Percentiles rank a stretch among this genome's conserved stretches.
These are phyloP conservation scores for Rhopalosiphum maidis DNA, from an alignment of 1,140 invertebrate genomes.

Conservation along the genomic window DNA sequence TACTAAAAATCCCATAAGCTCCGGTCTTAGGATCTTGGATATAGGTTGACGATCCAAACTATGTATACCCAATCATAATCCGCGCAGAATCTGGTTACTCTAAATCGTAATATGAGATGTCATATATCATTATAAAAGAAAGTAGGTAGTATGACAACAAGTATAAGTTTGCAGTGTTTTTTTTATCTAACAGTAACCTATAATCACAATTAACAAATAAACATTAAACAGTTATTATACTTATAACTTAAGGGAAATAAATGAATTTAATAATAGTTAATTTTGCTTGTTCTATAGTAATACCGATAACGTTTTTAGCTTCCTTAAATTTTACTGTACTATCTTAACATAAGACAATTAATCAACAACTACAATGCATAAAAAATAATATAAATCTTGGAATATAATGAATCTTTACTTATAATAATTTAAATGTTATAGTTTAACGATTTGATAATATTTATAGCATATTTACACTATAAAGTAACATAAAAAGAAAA, in stretches of 20 bases:
- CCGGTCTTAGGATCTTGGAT: too few relatives aligned
- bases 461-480: neutral
- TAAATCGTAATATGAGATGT: too few relatives aligned
- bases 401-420: neutral
- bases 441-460: neutral
- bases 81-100: too few relatives aligned
- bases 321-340: neutral
- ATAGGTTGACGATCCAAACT: too few relatives aligned
- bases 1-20: too few relatives aligned
- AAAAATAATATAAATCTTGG: neutral
- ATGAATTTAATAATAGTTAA: too few relatives aligned
- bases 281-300: neutral
- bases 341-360: neutral
- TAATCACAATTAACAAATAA: too few relatives aligned
- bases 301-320: neutral
- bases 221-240: too few relatives aligned
- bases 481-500: neutral
- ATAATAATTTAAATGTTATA: neutral
- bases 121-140: too few relatives aligned
- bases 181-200: neutral
- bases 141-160: too few relatives aligned
- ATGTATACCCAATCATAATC: too few relatives aligned
- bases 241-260: too few relatives aligned
- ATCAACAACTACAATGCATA: neutral
- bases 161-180: neutral